Evolutionary conservation across 2,113 vertebrate genomes (phyloP).

Genomic region (Grallaria varia): DNA sequence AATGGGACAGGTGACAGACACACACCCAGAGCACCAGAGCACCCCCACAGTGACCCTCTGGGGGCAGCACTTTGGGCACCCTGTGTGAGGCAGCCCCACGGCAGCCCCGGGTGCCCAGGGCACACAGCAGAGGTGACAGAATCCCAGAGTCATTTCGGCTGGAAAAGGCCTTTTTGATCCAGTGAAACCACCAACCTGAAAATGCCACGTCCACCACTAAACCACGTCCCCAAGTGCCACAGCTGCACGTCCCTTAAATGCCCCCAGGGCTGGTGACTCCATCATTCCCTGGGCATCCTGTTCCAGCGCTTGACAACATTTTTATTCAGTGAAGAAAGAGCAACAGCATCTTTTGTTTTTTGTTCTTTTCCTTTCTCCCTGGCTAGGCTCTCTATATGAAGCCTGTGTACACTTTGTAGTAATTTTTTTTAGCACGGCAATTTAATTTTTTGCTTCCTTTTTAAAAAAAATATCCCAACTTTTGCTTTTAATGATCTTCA

Average conservation of each 20-base stretch:
- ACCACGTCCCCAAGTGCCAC: not conserved
- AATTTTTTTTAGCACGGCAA: not conserved
- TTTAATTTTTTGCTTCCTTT: slow-evolving; percentile 16
- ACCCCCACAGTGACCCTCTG: not conserved
- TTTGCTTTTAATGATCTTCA: slow-evolving; percentile 7
- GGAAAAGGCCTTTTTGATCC: not conserved
- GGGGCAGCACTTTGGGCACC: not conserved
- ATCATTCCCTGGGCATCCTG: not conserved
- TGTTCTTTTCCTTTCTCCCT: not conserved
- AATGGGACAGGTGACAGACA: not conserved
- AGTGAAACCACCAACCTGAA: not conserved
- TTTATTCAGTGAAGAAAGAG: not conserved
- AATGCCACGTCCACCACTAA: too few relatives aligned
- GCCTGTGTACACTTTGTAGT: not conserved
- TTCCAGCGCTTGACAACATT: not conserved
- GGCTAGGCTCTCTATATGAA: not conserved
- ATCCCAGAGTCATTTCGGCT: not conserved
- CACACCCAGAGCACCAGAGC: not conserved
- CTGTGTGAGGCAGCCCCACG: not conserved
- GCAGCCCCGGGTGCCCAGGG: not conserved
- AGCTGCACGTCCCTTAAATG: not conserved
- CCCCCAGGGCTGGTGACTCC: not conserved
- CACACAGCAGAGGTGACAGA: not conserved
- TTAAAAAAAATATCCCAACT: not conserved
- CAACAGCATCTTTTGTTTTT: not conserved